Evolutionary conservation across 2,888 invertebrate genomes (phyloP).

Genomic region (Mythimna albipuncta): DNA sequence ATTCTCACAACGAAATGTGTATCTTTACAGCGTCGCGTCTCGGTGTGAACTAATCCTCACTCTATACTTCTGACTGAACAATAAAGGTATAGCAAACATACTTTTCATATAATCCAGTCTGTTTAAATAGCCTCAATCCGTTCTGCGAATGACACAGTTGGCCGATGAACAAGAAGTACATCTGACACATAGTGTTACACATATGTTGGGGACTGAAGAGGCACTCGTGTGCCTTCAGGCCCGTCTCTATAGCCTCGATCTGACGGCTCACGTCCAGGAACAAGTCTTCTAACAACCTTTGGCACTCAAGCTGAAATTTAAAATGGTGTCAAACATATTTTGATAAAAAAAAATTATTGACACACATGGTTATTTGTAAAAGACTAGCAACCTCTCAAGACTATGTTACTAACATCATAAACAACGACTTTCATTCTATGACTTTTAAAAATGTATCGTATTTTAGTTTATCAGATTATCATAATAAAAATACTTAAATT

Average conservation of each 20-base stretch:
- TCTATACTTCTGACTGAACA: not conserved
- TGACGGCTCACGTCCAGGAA: slow-evolving; percentile 95
- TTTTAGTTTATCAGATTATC: too few relatives aligned
- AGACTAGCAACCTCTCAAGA: too few relatives aligned
- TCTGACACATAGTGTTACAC: slow-evolving; percentile 97
- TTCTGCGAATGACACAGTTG: slow-evolving; percentile 94
- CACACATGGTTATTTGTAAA: too few relatives aligned
- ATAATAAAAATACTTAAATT: too few relatives aligned
- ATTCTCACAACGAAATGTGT: too few relatives aligned
- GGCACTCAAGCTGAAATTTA: slow-evolving; percentile 91
- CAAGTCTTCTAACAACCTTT: slow-evolving; percentile 94
- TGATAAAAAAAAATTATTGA: not conserved
- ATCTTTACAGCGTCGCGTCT: too few relatives aligned
- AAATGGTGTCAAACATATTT: not conserved
- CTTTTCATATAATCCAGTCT: slow-evolving; percentile 94
- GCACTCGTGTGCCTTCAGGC: slow-evolving; percentile 95
- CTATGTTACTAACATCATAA: too few relatives aligned
- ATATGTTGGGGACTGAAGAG: slow-evolving; percentile 97
- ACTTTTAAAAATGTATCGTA: too few relatives aligned
- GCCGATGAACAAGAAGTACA: slow-evolving; percentile 98
- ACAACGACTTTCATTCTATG: too few relatives aligned
- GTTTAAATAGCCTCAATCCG: slow-evolving; percentile 93
- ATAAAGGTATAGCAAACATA: slow-evolving; percentile 77
- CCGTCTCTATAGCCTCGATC: slow-evolving; percentile 93
- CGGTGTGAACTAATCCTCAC: too few relatives aligned